phyloP scores from a whole-genome alignment of 2,797 vertebrate species.

The Mormyrops boulengeri region DNA sequence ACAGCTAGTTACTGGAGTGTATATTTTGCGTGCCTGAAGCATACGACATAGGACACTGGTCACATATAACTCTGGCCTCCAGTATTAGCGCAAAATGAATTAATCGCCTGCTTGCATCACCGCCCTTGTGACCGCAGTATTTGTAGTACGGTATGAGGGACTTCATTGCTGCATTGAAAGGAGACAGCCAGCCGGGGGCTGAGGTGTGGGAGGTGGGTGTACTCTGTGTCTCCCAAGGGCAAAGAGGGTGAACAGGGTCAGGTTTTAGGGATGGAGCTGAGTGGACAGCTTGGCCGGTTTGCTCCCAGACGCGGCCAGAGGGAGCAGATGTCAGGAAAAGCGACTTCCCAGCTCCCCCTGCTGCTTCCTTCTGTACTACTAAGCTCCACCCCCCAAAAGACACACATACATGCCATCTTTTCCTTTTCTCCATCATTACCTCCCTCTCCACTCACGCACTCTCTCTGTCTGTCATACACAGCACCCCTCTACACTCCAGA shows the following conservation, averaged over 20 bases:
- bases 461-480: background rate
- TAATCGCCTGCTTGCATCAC: background rate
- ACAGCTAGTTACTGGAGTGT: background rate
- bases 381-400: conserved; percentile 4
- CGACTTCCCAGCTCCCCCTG: background rate
- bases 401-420: conserved; percentile 22
- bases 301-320: conserved; percentile 30
- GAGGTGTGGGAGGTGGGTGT: background rate
- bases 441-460: background rate
- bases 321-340: conserved; percentile 33
- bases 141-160: background rate
- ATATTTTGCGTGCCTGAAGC: background rate
- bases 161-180: background rate
- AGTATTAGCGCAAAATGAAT: background rate
- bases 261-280: background rate
- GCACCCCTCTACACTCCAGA: background rate
- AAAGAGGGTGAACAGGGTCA: background rate
- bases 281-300: conserved; percentile 12
- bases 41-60: background rate
- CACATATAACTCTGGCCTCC: background rate
- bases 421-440: background rate
- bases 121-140: background rate
- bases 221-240: background rate
- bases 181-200: background rate
- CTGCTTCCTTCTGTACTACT: conserved; percentile 7